phyloP scores from a whole-genome alignment of 2,888 invertebrate genomes.

The Sarcophaga subvicina region DNA sequence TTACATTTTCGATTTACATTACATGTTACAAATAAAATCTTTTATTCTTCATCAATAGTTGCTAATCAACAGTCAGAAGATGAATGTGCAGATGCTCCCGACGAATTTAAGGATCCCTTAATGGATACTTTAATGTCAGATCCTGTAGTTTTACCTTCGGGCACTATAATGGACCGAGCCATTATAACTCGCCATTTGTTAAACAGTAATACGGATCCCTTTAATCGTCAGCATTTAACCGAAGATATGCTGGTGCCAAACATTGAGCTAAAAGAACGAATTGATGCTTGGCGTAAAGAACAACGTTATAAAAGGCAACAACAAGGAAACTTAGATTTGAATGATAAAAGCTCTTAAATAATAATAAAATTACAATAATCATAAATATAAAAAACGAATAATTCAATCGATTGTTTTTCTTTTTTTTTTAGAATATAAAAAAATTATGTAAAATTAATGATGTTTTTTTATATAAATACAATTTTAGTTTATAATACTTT shows the following conservation, averaged over 20 bases:
- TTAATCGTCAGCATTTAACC: conserved; percentile 96
- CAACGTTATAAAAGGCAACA: conserved; percentile 83
- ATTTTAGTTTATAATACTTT: conserved; percentile 56
- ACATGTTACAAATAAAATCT: neutral
- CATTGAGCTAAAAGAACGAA: conserved; percentile 92
- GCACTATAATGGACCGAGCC: conserved; percentile 95
- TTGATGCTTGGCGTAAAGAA: conserved; percentile 93
- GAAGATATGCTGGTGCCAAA: conserved; percentile 97
- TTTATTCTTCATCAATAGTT: conserved; percentile 78
- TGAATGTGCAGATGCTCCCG: conserved; percentile 97
- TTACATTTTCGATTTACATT: neutral
- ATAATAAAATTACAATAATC: conserved; percentile 37
- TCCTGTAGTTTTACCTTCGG: conserved; percentile 95
- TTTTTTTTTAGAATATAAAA: conserved; percentile 48
- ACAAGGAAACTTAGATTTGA: conserved; percentile 73
- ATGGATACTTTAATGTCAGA: conserved; percentile 99
- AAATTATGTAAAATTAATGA: conserved; percentile 51
- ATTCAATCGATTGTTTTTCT: conserved; percentile 45
- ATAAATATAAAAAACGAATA: conserved; percentile 41
- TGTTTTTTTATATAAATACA: conserved; percentile 55
- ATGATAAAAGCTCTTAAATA: conserved; percentile 79
- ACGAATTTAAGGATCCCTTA: conserved; percentile 97
- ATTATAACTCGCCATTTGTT: conserved; percentile 96
- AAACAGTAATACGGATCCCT: conserved; percentile 98
- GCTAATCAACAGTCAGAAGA: conserved; percentile 94